Evolutionary conservation across 2,113 vertebrate species (phyloP), one percentile per base, ranked within the genome.

Genomic region (Syrmaticus mikado): DNA sequence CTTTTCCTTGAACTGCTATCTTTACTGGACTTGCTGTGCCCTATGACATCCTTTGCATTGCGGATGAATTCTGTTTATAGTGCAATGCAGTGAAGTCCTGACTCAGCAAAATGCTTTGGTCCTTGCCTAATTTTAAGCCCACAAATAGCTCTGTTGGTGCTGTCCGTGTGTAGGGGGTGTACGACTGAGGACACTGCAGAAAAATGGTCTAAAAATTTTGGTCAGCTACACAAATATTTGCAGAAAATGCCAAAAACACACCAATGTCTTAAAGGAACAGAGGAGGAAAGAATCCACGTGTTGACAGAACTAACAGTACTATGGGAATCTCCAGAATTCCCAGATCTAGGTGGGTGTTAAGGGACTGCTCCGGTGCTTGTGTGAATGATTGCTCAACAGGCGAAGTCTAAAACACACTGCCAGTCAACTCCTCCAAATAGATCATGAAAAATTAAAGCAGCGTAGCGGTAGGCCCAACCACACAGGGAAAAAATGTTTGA

Each of bases 1-100:
- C 19, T 68, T 96, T 48, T 64, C 90, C 92, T 92, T 92, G 85
- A 68, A 48, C 92, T 83, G 80, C 82, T 92, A 83, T 85, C 82
- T 94, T 88, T 91, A 78, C 84, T 50, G 89, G 89, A 36, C 84
- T 76, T 57, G 36, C 61, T 77, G 21, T 73, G 48, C 74, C 66
- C 87, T 41, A 20, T 38, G 91, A 75, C 71, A 55, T 67, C 87
- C 85, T 88, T 77, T 88, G 88, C 4, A 10, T 89, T 88, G 91
- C 79, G 72, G 72, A 89, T 71, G 82, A 65, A 21, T 38, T 25
- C 74, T 28, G 58, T 91, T 90, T 75, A 50, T 41, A 21, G 52
- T 11, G 55, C 67, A 46, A 5, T 20, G 89, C 66, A 22, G 62
- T 25, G 68, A 85, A 82, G 60, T 22, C n/a, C 79, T 58, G 76